Evolutionary conservation across 1,140 invertebrate species (phyloP).

Genomic region (Caenorhabditis briggsae): DNA sequence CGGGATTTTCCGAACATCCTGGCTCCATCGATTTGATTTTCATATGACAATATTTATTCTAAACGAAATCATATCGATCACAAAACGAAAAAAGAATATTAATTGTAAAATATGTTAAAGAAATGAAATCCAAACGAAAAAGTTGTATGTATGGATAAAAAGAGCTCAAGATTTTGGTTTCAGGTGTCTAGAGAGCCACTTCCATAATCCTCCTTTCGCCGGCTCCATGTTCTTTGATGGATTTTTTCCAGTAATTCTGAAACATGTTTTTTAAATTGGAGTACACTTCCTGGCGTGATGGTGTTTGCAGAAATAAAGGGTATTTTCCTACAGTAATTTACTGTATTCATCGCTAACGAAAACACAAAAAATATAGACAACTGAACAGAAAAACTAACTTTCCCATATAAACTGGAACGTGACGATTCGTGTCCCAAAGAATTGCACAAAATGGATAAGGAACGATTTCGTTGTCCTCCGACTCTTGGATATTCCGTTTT

Average conservation of each 20-base stretch:
- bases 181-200: neutral
- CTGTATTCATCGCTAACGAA: too few species aligned
- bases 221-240: neutral
- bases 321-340: too few species aligned
- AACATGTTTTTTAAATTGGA: neutral
- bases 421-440: constrained; percentile 36
- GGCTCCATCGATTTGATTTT: too few species aligned
- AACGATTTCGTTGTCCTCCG: neutral
- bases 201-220: neutral
- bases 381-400: neutral
- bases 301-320: too few species aligned
- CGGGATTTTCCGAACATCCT: too few species aligned
- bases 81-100: too few species aligned
- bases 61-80: too few species aligned
- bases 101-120: too few species aligned
- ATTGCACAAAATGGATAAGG: constrained; percentile 13
- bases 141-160: neutral
- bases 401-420: constrained; percentile 30
- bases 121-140: neutral
- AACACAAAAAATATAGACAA: too few species aligned
- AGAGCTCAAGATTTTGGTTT: neutral
- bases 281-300: too few species aligned
- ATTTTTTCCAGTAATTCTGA: neutral
- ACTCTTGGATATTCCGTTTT: too few species aligned
- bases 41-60: too few species aligned